Evolutionary conservation across 2,113 vertebrate species (phyloP).

Genomic region (Pycnonotus jocosus): DNA sequence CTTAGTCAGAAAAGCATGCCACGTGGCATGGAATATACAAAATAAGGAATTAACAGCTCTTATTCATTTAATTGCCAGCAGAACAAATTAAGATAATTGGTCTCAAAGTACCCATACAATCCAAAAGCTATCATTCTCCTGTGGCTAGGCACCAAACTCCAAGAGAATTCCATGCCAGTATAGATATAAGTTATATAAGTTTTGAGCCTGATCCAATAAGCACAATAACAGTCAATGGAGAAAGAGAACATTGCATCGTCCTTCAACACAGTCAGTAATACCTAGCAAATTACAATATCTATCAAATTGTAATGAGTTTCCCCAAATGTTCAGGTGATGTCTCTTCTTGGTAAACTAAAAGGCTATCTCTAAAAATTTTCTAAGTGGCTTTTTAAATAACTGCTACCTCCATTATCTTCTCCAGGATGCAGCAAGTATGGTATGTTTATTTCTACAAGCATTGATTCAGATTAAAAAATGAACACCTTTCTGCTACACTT

Average conservation of each 20-base stretch:
- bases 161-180: not conserved
- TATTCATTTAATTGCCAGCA: not conserved
- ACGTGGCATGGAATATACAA: not conserved
- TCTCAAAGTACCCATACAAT: not conserved
- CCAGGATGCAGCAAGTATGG: not conserved
- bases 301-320: not conserved
- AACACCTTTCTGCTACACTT: not conserved
- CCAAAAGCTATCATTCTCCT: not conserved
- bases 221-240: not conserved
- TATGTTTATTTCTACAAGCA: not conserved
- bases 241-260: not conserved
- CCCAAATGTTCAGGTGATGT: not conserved
- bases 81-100: slow-evolving; percentile 41
- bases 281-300: not conserved
- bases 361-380: not conserved
- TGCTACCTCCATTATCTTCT: not conserved
- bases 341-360: not conserved
- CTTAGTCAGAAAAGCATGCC: not conserved
- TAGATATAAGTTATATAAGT: not conserved
- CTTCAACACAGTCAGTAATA: not conserved
- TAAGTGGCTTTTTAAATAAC: not conserved
- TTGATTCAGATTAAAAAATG: not conserved
- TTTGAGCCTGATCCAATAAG: not conserved
- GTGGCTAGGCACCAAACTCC: not conserved
- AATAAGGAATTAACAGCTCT: slow-evolving; percentile 23